phyloP scores from a whole-genome alignment of 2,113 vertebrate genomes.

The Seriola aureovittata region DNA sequence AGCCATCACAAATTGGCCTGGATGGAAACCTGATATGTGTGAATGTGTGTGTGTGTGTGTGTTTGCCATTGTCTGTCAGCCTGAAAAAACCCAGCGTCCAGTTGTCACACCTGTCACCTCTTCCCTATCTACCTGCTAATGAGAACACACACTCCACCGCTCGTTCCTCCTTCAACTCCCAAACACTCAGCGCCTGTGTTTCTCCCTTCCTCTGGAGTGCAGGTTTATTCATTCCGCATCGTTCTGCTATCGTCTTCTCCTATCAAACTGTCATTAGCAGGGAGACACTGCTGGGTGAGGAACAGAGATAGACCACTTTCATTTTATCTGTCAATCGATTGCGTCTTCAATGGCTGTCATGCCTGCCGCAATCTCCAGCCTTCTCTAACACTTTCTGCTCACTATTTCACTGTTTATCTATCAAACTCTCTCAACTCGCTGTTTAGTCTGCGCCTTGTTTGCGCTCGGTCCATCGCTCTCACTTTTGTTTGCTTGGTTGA shows the following conservation, averaged over 20 bases:
- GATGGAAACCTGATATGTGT: constrained; percentile 6
- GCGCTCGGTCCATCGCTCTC: constrained; percentile 33
- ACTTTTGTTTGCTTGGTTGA: constrained; percentile 39
- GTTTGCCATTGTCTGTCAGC: constrained; percentile 4
- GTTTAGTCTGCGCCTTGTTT: constrained; percentile 17
- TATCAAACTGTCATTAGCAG: constrained; percentile 31
- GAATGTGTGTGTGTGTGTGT: background rate
- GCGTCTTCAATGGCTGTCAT: constrained; percentile 46
- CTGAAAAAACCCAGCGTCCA: background rate
- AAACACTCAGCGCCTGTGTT: background rate
- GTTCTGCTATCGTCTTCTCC: constrained; percentile 22
- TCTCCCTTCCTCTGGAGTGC: background rate
- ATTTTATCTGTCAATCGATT: constrained; percentile 53
- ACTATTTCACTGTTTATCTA: constrained; percentile 44
- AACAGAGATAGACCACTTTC: constrained; percentile 41
- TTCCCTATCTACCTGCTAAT: constrained; percentile 38
- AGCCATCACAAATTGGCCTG: background rate
- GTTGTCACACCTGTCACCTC: constrained; percentile 33
- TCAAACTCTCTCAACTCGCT: constrained; percentile 18
- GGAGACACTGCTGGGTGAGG: constrained; percentile 20
- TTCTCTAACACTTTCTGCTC: constrained; percentile 16
- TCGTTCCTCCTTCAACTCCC: background rate
- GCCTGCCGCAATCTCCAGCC: background rate
- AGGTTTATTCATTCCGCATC: constrained; percentile 29
- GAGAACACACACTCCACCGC: constrained; percentile 15